Base-by-base conservation (phyloP, 2,113 vertebrate genomes). In the Clinocottus analis region DNA sequence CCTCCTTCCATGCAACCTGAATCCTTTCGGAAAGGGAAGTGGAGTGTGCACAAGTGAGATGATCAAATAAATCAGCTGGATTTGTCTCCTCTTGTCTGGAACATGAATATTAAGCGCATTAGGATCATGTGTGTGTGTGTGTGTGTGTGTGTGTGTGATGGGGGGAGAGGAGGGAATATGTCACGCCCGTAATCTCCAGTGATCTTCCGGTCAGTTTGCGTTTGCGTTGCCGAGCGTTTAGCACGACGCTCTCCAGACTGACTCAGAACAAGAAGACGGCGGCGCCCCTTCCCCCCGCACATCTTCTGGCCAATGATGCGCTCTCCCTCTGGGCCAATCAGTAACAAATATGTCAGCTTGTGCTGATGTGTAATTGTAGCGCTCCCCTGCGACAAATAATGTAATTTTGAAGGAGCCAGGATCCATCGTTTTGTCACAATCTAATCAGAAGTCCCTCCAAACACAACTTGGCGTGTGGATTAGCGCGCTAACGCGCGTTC, bases 61-160 rank as follows among this genome's bases (percentile, higher is more conserved):
- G 93, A 95, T 94, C 89, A 82, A 93, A 90, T 92, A 92, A 93
- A 94, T 94, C 93, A 94, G 83, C 80, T 27, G 70, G 75, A 55
- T 76, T 74, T 19, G 85, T 87, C 81, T 79, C 71, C 77, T 84
- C 79, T n/a, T 84, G 81, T 88, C 85, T 79, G 58, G 73, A 85
- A 83, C 79, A 82, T 87, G 91, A 90, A 90, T 89, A 92, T 93
- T 91, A 91, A 90, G 70, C 86, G 83, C 77, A 81, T 93, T 92
- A 90, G 85, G 83, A 90, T 89, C 90, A 75, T 76, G 64, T 31
- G 25, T n/a, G n/a, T n/a, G n/a, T n/a, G n/a, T n/a, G n/a, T n/a
- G n/a, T n/a, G n/a, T n/a, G n/a, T n/a, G n/a, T n/a, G n/a, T n/a
- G n/a, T n/a, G n/a, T n/a, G n/a, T n/a, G n/a, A n/a, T n/a, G n/a